Percentiles rank a stretch among this genome's conserved stretches.
Evolutionary conservation across 2,113 vertebrate species (phyloP).

Genomic region (Mobula hypostoma): DNA sequence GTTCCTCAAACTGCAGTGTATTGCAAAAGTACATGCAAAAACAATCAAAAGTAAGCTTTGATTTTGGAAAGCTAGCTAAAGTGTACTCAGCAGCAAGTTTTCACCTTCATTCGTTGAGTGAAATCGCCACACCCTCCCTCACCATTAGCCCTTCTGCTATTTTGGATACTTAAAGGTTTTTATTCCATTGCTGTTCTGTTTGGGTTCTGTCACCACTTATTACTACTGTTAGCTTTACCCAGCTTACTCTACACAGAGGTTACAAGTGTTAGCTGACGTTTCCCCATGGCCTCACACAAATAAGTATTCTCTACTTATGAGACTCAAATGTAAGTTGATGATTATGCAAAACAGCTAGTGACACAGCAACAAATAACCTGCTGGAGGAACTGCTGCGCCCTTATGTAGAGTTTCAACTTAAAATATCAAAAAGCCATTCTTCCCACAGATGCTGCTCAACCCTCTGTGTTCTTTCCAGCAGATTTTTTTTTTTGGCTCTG

Average conservation of each 20-base stretch:
- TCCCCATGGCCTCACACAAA: not conserved
- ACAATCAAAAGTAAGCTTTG: not conserved
- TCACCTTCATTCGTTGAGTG: not conserved
- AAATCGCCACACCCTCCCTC: no score
- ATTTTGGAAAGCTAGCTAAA: not conserved
- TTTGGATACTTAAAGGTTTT: not conserved
- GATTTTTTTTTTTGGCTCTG: no score
- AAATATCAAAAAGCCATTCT: no score
- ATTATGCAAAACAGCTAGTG: not conserved
- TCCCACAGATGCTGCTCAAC: no score
- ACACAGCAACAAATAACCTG: no score
- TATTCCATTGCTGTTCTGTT: not conserved
- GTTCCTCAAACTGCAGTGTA: not conserved
- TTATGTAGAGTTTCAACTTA: no score
- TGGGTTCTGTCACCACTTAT: no score
- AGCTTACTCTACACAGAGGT: not conserved
- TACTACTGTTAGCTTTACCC: not conserved
- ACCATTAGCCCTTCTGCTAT: no score
- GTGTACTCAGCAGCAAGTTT: not conserved
- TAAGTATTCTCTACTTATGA: not conserved
- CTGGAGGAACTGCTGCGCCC: no score
- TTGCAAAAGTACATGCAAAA: not conserved
- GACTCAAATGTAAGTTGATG: not conserved
- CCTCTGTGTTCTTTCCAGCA: no score
- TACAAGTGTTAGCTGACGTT: not conserved